Evolutionary conservation across 2,113 vertebrate species (phyloP).

Genomic region (Engystomops pustulosus): DNA sequence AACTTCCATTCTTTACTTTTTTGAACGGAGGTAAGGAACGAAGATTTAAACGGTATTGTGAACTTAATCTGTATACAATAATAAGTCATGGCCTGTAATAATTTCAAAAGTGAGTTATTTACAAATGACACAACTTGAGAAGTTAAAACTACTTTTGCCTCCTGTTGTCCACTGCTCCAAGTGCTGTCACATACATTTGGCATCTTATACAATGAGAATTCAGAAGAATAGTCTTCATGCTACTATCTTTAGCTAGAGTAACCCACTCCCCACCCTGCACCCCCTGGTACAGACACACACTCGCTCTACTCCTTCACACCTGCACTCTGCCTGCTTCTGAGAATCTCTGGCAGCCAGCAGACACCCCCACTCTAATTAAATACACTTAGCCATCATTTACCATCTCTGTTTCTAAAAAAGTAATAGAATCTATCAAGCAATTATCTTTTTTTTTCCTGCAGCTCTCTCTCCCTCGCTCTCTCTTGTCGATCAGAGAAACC

Average conservation of each 20-base stretch:
- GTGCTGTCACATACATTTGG: neutral
- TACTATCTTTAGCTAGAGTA: neutral
- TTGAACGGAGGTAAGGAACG: too few relatives aligned
- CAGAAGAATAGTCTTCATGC: neutral
- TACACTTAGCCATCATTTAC: conserved; percentile 56
- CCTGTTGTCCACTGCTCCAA: neutral
- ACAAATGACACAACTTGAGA: too few relatives aligned
- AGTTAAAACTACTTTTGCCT: neutral
- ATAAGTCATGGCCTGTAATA: too few relatives aligned
- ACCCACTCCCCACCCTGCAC: neutral
- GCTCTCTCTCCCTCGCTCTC: neutral
- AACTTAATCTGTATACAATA: too few relatives aligned
- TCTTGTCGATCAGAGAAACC: conserved; percentile 54
- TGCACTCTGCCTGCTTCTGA: conserved; percentile 48
- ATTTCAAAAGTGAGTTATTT: too few relatives aligned
- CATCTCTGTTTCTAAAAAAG: conserved; percentile 59
- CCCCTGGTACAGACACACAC: neutral
- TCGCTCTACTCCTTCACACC: conserved; percentile 35
- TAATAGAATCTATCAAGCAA: conserved; percentile 59
- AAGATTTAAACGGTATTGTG: too few relatives aligned
- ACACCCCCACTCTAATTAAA: conserved; percentile 59
- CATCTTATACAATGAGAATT: neutral
- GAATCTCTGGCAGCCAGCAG: conserved; percentile 28
- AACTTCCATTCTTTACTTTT: too few relatives aligned
- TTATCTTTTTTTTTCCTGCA: conserved; percentile 51